Conservation (phyloP, 2,888 invertebrate species). For the Volucella inflata region DNA sequence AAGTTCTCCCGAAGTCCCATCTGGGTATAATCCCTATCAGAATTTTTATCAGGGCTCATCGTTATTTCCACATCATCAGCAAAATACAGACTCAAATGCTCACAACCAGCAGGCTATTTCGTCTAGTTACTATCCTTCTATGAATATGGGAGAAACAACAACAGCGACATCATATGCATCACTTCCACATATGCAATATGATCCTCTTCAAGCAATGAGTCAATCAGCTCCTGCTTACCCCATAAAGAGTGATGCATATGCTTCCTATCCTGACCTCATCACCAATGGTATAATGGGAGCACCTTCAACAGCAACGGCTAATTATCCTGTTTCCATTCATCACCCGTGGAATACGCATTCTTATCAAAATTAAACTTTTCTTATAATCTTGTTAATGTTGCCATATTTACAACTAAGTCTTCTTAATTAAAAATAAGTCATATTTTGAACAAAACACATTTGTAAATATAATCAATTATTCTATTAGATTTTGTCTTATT, state of each 20-base stretch:
- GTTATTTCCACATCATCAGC: constrained; percentile 64
- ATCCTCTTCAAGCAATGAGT: constrained; percentile 60
- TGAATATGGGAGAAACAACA: constrained; percentile 50
- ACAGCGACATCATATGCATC: constrained; percentile 58
- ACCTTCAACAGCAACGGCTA: constrained; percentile 52
- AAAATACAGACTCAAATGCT: constrained; percentile 39
- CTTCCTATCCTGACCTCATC: constrained; percentile 70
- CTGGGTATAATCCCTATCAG: constrained; percentile 66
- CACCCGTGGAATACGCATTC: constrained; percentile 67
- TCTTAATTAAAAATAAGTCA: constrained; percentile 36
- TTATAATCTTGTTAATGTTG: constrained; percentile 41
- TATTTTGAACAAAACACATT: constrained; percentile 10
- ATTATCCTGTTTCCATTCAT: constrained; percentile 63
- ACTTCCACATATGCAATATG: constrained; percentile 64
- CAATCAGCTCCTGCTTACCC: constrained; percentile 59
- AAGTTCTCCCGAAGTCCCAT: constrained; percentile 53
- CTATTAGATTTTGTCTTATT: constrained; percentile 26
- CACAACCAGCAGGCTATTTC: constrained; percentile 63
- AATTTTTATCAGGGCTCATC: constrained; percentile 62
- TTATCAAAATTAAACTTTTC: constrained; percentile 58
- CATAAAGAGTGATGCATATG: constrained; percentile 56
- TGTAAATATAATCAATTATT: constrained; percentile 36
- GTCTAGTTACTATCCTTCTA: constrained; percentile 56
- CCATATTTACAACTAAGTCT: constrained; percentile 68
- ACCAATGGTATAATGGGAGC: constrained; percentile 65